phyloP scores from a whole-genome alignment of 2,888 invertebrate genomes.

The Polyommatus iphigenia region DNA sequence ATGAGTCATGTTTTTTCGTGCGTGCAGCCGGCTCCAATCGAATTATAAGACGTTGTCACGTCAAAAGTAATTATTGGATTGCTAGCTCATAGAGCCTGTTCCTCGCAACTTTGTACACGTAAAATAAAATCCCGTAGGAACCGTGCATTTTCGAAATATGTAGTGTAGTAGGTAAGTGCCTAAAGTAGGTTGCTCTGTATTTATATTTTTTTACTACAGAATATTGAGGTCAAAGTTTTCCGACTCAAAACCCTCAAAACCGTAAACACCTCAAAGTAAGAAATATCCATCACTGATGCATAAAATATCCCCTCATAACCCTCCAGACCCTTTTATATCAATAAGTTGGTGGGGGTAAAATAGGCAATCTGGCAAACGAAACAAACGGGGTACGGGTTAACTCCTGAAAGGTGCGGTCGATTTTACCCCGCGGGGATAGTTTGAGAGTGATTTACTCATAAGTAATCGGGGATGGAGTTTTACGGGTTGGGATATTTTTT shows the following conservation, averaged over 20 bases:
- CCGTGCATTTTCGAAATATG: not conserved
- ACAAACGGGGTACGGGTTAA: slow-evolving; percentile 47
- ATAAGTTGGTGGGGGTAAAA: slow-evolving; percentile 42
- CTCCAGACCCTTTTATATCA: slow-evolving; percentile 22
- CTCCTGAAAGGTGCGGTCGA: slow-evolving; percentile 62
- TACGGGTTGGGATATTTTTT: not conserved
- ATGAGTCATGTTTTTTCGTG: too few relatives aligned
- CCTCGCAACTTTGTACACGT: too few relatives aligned
- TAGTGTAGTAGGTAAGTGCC: not conserved
- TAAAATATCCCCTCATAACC: slow-evolving; percentile 25
- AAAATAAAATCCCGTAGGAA: not conserved
- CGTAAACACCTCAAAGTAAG: not conserved
- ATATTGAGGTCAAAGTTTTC: not conserved
- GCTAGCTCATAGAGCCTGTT: too few relatives aligned
- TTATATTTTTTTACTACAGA: not conserved
- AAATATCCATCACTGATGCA: not conserved
- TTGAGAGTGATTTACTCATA: slow-evolving; percentile 52
- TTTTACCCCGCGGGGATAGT: slow-evolving; percentile 62
- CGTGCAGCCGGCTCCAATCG: too few relatives aligned
- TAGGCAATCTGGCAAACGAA: slow-evolving; percentile 53
- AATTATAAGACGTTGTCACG: too few relatives aligned
- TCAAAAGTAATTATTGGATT: too few relatives aligned
- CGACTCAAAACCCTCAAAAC: not conserved
- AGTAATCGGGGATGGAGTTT: slow-evolving; percentile 13
- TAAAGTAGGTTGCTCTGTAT: not conserved